phyloP scores from a whole-genome alignment of 2,888 invertebrate genomes.

The Thereva nobilitata region DNA sequence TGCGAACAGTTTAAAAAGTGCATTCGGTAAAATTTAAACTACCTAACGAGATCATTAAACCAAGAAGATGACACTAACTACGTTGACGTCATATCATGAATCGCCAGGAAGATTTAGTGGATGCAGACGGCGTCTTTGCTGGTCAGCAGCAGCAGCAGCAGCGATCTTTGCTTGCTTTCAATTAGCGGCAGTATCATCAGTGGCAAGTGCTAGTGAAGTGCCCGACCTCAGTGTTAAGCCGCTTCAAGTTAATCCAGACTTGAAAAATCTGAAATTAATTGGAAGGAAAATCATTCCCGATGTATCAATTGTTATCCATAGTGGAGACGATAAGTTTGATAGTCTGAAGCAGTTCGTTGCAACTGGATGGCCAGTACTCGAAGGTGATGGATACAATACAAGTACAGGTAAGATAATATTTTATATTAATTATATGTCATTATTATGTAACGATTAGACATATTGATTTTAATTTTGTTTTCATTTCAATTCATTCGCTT shows the following conservation, averaged over 20 bases:
- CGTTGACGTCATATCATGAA: slow-evolving; percentile 18
- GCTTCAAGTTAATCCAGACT: slow-evolving; percentile 49
- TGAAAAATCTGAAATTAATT: slow-evolving; percentile 52
- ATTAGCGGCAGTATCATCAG: slow-evolving; percentile 30
- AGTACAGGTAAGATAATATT: slow-evolving; percentile 50
- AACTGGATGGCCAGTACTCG: slow-evolving; percentile 53
- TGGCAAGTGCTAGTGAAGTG: slow-evolving; percentile 43
- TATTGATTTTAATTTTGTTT: too few relatives aligned
- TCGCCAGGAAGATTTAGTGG: slow-evolving; percentile 16
- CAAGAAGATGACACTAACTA: slow-evolving; percentile 26
- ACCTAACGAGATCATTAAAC: slow-evolving; percentile 28
- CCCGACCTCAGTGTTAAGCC: slow-evolving; percentile 37
- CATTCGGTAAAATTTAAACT: slow-evolving; percentile 19
- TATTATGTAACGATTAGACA: not conserved
- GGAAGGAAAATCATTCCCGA: slow-evolving; percentile 56
- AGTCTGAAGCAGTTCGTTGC: slow-evolving; percentile 35
- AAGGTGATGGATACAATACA: slow-evolving; percentile 54
- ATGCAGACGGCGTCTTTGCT: not conserved
- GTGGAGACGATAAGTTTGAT: slow-evolving; percentile 32
- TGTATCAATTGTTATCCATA: slow-evolving; percentile 38
- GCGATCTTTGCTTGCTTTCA: slow-evolving; percentile 18
- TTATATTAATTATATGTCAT: not conserved
- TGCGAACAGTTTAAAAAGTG: slow-evolving; percentile 10
- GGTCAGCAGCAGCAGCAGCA: not conserved
- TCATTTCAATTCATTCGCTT: too few relatives aligned